phyloP scores from a whole-genome alignment of 2,113 vertebrate genomes.

The Alouatta palliata region DNA sequence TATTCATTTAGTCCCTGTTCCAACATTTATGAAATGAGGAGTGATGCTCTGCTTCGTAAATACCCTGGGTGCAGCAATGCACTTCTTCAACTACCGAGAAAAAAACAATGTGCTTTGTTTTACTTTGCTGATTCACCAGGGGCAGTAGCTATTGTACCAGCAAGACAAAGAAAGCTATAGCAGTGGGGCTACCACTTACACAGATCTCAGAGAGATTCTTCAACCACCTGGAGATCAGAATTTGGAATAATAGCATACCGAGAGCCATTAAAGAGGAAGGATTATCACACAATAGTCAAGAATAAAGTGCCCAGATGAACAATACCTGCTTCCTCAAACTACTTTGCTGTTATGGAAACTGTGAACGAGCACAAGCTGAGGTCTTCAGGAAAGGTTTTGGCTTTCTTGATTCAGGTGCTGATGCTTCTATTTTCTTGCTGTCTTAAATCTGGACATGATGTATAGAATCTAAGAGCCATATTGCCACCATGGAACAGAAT shows the following conservation, averaged over 20 bases:
- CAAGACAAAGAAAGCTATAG: background rate
- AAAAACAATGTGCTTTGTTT: background rate
- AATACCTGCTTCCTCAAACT: background rate
- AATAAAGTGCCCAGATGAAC: background rate
- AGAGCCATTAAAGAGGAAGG: background rate
- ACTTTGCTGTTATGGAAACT: background rate
- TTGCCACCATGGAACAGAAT: background rate
- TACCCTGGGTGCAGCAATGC: background rate
- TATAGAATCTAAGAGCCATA: background rate
- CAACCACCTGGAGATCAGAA: background rate
- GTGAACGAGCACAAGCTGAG: background rate
- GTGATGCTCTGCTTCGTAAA: background rate
- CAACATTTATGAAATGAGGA: slow-evolving; percentile 15
- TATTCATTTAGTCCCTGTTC: background rate
- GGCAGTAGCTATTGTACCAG: background rate
- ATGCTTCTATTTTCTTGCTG: background rate
- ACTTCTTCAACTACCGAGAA: background rate
- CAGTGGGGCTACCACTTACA: background rate
- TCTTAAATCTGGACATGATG: background rate
- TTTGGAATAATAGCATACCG: background rate
- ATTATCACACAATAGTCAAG: background rate
- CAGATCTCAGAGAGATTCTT: background rate
- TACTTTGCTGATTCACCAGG: background rate
- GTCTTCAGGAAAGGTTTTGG: background rate
- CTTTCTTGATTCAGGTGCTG: background rate